Base-by-base conservation (phyloP, 2,797 vertebrate genomes). In the Hyperoplus immaculatus region DNA sequence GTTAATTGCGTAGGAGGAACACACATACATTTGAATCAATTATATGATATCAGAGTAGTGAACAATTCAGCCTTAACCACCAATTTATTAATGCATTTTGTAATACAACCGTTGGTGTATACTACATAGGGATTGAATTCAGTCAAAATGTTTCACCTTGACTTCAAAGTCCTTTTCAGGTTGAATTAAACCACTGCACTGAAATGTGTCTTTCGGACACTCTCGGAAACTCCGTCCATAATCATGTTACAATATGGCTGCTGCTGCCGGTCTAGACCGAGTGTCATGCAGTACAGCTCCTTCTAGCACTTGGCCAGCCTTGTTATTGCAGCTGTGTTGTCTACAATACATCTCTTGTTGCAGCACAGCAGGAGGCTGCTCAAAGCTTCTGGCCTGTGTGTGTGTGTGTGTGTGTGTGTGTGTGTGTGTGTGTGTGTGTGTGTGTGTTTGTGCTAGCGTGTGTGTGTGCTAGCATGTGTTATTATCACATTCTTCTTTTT, bases 301-400 rank as follows among this genome's bases (percentile, higher is more conserved):
- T 85, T 88, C 82, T 65, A 90, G 89, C 89, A 85, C 84, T 88
- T 82, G 83, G 85, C 85, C 81, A 72, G 87, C 84, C 90, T 86
- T 94, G 91, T 95, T 95, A 88, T 93, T 93, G 93, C 93, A 94
- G 94, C 94, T 95, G 93, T 92, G 92, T 92, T 90, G 90, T 94
- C 90, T 89, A 93, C 92, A 93, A 93, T 93, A 89, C 91, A 90
- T 88, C 90, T 91, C 93, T 93, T 94, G 92, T 93, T 91, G 92
- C 81, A 82, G 83, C 92, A 70, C 93, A 89, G 92, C 89, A 72
- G 91, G 91, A 85, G 88, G 86, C 86, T 83, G 75, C 89, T 90
- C 80, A 85, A 70, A 86, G 87, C 90, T 87, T 83, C 82, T 87
- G 85, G 85, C 65, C 51, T 80, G 54, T 86, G 56, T 82, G 77